Evolutionary conservation across 2,113 vertebrate species (phyloP).

Genomic region (Abramis brama): DNA sequence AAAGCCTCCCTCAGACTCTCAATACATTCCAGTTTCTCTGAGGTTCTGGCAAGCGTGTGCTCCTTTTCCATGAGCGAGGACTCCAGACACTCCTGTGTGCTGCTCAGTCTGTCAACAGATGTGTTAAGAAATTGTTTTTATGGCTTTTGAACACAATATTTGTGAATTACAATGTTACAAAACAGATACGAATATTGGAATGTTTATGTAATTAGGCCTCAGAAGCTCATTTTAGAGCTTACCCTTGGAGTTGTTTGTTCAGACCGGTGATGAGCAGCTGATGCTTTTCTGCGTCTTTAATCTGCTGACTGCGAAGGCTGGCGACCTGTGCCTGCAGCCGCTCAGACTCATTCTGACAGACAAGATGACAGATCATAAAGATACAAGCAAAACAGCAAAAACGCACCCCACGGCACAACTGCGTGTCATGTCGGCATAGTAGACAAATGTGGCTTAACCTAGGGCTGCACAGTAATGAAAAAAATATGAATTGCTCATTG

Average conservation of each 20-base stretch:
- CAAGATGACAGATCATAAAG: slow-evolving; percentile 1
- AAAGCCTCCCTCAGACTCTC: slow-evolving; percentile 74
- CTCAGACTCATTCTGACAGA: slow-evolving; percentile 82
- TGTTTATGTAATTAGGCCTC: not conserved
- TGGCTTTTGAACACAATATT: not conserved
- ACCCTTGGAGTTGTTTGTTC: slow-evolving; percentile 88
- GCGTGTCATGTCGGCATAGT: not conserved
- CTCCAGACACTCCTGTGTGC: slow-evolving; percentile 84
- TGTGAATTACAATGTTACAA: not conserved
- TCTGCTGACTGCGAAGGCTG: slow-evolving; percentile 79
- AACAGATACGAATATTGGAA: not conserved
- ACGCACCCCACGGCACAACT: slow-evolving; percentile 55
- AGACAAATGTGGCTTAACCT: slow-evolving; percentile 1
- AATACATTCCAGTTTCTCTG: slow-evolving; percentile 80
- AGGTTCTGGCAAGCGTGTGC: slow-evolving; percentile 72
- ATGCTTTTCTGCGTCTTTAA: slow-evolving; percentile 82
- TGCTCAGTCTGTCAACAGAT: slow-evolving; percentile 72
- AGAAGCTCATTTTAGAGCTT: slow-evolving; percentile 36
- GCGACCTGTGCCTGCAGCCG: slow-evolving; percentile 82
- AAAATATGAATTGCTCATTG: slow-evolving; percentile 14
- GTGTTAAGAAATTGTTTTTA: not conserved
- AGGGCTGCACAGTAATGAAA: slow-evolving; percentile 1
- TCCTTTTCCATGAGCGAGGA: slow-evolving; percentile 87
- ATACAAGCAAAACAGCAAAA: not conserved
- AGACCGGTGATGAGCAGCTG: slow-evolving; percentile 80